Conservation (phyloP, 1,140 invertebrate species). For the Radopholus similis region DNA sequence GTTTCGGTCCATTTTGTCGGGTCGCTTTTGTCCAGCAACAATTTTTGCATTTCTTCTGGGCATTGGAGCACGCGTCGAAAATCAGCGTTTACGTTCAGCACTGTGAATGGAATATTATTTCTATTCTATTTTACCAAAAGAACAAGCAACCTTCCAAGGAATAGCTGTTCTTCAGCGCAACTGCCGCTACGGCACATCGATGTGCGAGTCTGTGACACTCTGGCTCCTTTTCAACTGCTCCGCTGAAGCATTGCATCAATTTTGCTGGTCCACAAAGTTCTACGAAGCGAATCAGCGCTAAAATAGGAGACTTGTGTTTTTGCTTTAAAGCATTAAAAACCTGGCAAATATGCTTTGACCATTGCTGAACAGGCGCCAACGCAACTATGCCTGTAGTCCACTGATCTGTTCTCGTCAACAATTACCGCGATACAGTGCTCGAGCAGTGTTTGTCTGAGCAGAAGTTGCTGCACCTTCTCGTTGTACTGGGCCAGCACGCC, state of each 20-base stretch:
- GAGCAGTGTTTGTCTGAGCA: conserved; percentile 2
- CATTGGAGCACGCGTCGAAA: conserved; percentile 7
- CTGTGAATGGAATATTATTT: background rate
- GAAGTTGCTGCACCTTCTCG: conserved; percentile 6
- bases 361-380: conserved; percentile 15
- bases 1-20: conserved; percentile 6
- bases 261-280: conserved; percentile 1
- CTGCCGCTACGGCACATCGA: conserved; percentile 15
- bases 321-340: background rate
- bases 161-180: conserved; percentile 16
- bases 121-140: background rate
- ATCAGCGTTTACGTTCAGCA: background rate
- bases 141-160: background rate
- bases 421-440: background rate
- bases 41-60: conserved; percentile 4
- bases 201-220: background rate
- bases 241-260: conserved; percentile 7
- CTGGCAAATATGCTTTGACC: conserved; percentile 15
- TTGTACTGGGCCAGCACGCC: conserved; percentile 13
- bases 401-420: background rate
- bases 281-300: conserved; percentile 1
- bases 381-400: conserved; percentile 17
- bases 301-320: background rate
- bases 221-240: background rate
- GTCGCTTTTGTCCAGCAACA: background rate